These are phyloP conservation scores for Sclerodermus sp. DNA, from an alignment of 2,888 invertebrate species.

Conservation along the genomic window DNA sequence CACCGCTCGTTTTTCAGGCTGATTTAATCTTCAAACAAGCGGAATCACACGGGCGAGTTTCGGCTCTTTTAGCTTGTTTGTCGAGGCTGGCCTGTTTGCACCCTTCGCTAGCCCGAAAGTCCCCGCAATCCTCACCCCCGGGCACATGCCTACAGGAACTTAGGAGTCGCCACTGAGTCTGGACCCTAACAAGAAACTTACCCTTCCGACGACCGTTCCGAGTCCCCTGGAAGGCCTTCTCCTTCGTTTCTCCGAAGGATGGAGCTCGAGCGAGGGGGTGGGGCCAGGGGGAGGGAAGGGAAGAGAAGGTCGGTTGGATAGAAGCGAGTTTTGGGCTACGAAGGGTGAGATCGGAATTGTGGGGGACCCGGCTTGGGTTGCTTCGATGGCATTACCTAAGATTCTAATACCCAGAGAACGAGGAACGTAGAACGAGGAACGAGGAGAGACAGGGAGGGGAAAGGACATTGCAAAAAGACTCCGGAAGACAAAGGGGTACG, in stretches of 20 bases:
- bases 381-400: constrained; percentile 42
- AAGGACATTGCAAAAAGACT: constrained; percentile 33
- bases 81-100: constrained; percentile 33
- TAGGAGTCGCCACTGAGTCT: constrained; percentile 53
- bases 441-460: constrained; percentile 1
- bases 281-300: neutral
- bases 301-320: constrained; percentile 1
- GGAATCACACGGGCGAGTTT: constrained; percentile 18
- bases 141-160: constrained; percentile 32
- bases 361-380: constrained; percentile 30
- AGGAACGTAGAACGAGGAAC: constrained; percentile 17
- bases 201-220: constrained; percentile 38
- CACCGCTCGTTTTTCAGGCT: constrained; percentile 18
- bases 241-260: constrained; percentile 3
- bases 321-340: constrained; percentile 20
- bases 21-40: constrained; percentile 39
- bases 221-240: constrained; percentile 23
- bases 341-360: constrained; percentile 39
- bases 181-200: constrained; percentile 57
- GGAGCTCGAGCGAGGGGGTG: constrained; percentile 11
- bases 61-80: constrained; percentile 34
- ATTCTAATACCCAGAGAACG: constrained; percentile 29
- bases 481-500: constrained; percentile 35
- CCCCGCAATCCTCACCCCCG: constrained; percentile 15
- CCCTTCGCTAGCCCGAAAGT: constrained; percentile 20